Base-by-base conservation (phyloP, 2,888 invertebrate genomes). In the Rhingia rostrata region DNA sequence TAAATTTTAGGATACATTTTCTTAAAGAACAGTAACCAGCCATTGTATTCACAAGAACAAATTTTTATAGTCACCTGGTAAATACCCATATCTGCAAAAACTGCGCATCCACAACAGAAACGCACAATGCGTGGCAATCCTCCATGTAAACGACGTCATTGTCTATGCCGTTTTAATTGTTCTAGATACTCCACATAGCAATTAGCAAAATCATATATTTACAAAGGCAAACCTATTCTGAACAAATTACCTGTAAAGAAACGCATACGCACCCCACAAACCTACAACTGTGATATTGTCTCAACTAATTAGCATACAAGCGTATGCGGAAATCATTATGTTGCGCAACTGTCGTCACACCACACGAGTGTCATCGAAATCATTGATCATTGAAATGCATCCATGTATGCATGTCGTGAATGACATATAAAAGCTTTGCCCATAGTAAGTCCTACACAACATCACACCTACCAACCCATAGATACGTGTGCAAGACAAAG, bases 281-380 rank as follows among this genome's bases (percentile, higher is more conserved):
- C 9, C 12, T 60, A 6, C 33, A 9, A 14, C 35, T 32, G 32
- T 33, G 10, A n/a, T 39, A 51, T n/a, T 51, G 54, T 54, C 22
- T 35, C 64, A 39, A 60, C 51, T 14, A 53, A 77, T 75, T 54
- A 69, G 58, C 66, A 69, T 69, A 47, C 35, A 53, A 58, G 49
- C 39, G n/a, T 41, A 63, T 72, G 72, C 79, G 79, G 79, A 79
- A 79, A 79, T 72, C 72, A 79, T 79, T 79, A 79, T 39, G 79
- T 79, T 79, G 79, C 72, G 79, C 79, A 79, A 72, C 72, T 79
- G 83, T 81, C 75, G 83, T 81, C 75, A 75, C 81, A 75, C 75
- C 67, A 47, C 58, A 70, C 69, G 67, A 61, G 78, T 78, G 64
- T 84, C 84, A 80, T 56, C 72, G 66, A 70, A 84, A 63, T 63